Evolutionary conservation across 2,888 invertebrate species (phyloP).

Genomic region (Lasioglossum leucozonium): DNA sequence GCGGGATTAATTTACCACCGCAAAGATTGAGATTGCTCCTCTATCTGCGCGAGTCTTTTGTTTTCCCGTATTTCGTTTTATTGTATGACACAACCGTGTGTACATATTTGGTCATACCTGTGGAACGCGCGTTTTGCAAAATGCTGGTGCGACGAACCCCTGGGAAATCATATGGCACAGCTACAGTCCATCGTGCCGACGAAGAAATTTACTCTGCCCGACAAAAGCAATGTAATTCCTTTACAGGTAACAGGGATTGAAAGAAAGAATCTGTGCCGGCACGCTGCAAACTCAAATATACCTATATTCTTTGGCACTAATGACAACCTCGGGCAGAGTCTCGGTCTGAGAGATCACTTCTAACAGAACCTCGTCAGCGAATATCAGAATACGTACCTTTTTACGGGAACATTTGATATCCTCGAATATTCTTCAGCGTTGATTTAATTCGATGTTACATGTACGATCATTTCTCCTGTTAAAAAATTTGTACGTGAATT

Average conservation of each 20-base stretch:
- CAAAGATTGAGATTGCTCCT: slow-evolving; percentile 32
- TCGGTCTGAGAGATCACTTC: neutral
- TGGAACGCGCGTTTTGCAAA: slow-evolving; percentile 56
- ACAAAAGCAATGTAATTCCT: slow-evolving; percentile 63
- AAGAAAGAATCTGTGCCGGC: slow-evolving; percentile 46
- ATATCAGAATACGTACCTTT: neutral
- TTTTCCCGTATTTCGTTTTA: slow-evolving; percentile 36
- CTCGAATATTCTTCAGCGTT: neutral
- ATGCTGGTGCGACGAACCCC: slow-evolving; percentile 59
- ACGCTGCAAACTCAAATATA: slow-evolving; percentile 9
- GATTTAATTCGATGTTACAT: neutral
- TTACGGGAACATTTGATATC: neutral
- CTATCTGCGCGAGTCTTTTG: neutral
- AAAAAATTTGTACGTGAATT: neutral
- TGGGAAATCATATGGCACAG: slow-evolving; percentile 69
- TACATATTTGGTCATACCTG: slow-evolving; percentile 60
- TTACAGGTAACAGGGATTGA: slow-evolving; percentile 59
- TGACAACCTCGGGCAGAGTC: slow-evolving; percentile 1
- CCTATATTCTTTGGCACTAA: neutral
- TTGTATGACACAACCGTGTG: slow-evolving; percentile 38
- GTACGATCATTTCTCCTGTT: neutral
- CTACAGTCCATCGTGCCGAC: slow-evolving; percentile 31
- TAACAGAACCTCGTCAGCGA: neutral
- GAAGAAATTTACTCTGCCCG: slow-evolving; percentile 64
- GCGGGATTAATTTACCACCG: slow-evolving; percentile 21